A percentile compares a stretch with the other conserved stretches of the same genome.
Conservation (phyloP, 1,140 invertebrate genomes). For the Nymphalis io region DNA sequence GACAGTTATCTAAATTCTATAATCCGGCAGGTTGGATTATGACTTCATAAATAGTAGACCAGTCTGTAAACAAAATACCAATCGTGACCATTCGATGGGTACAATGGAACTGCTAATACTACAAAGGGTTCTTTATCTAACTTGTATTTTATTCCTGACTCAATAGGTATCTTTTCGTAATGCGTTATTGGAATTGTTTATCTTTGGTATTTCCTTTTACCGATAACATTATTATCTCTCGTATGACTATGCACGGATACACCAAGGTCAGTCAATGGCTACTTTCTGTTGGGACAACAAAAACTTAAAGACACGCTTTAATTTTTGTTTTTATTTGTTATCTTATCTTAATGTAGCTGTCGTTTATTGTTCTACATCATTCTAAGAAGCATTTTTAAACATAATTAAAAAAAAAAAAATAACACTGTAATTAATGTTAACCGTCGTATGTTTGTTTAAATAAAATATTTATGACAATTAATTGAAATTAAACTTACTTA, state of each 20-base stretch:
- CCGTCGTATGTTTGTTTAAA: no score
- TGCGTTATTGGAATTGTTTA: conserved; percentile 18
- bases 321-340: not conserved
- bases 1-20: conserved; percentile 70
- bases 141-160: conserved; percentile 13
- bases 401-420: no score
- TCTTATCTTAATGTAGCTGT: not conserved
- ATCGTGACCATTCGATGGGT: conserved; percentile 14
- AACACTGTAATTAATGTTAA: no score
- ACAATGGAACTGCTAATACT: conserved; percentile 18
- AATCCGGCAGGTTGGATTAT: conserved; percentile 41
- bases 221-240: conserved; percentile 48
- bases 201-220: conserved; percentile 47
- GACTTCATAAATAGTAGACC: conserved; percentile 24
- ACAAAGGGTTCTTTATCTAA: conserved; percentile 28
- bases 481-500: no score
- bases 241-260: conserved; percentile 45
- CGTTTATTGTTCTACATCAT: not conserved
- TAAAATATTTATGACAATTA: no score
- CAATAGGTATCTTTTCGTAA: conserved; percentile 18
- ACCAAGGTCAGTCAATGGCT: conserved; percentile 47
- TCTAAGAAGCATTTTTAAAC: no score
- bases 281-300: not conserved
- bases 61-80: conserved; percentile 17
- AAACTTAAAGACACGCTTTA: not conserved